Evolutionary conservation across 1,140 invertebrate species (phyloP).

Genomic region (Ceratina japonica): DNA sequence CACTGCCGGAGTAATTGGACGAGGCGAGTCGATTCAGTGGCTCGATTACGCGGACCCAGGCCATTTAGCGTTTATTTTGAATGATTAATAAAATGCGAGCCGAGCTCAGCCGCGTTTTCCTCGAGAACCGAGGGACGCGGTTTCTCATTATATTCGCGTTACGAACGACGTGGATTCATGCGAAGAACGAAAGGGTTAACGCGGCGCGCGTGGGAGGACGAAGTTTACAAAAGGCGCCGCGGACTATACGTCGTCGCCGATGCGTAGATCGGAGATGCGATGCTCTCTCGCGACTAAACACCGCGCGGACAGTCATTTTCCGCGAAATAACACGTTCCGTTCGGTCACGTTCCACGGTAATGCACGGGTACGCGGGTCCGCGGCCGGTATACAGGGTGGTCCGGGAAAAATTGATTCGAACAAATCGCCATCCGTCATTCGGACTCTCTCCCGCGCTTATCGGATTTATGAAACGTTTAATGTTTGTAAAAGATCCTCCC

Average conservation of each 20-base stretch:
- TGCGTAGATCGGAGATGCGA: constrained; percentile 22
- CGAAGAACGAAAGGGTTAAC: constrained; percentile 39
- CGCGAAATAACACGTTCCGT: constrained; percentile 43
- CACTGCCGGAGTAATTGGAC: constrained; percentile 12
- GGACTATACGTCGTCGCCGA: neutral
- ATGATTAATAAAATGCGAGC: neutral
- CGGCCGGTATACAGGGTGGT: neutral
- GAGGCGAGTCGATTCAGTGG: neutral
- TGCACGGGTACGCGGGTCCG: neutral
- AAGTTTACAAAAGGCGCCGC: constrained; percentile 52
- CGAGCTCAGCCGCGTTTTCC: neutral
- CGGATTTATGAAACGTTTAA: neutral
- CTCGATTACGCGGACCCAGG: neutral
- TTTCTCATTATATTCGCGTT: neutral
- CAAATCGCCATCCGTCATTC: no score
- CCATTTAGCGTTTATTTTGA: no score
- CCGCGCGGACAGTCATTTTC: constrained; percentile 31
- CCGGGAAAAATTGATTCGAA: neutral
- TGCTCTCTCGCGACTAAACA: constrained; percentile 28
- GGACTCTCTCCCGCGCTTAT: no score
- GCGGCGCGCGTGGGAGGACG: constrained; percentile 56
- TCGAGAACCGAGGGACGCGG: no score
- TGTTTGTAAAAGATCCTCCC: neutral
- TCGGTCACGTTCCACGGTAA: constrained; percentile 17
- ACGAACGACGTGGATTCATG: constrained; percentile 30